phyloP scores from a whole-genome alignment of 2,113 vertebrate genomes.

The Sinocyclocheilus grahami region DNA sequence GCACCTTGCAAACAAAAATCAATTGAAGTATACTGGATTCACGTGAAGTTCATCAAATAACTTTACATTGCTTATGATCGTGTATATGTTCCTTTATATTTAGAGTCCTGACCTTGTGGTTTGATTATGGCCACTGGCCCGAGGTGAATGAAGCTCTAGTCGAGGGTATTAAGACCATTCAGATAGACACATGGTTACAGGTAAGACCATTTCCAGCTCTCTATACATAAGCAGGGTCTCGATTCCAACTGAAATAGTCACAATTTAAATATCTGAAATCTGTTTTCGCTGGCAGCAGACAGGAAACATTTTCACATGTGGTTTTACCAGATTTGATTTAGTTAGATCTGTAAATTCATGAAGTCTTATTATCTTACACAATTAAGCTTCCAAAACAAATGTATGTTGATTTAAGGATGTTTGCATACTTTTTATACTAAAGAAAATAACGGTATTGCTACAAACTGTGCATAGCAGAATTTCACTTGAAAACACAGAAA shows the following conservation, averaged over 20 bases:
- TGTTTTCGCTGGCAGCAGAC: not conserved
- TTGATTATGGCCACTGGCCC: conserved; percentile 98
- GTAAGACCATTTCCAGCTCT: conserved; percentile 65
- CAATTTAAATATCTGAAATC: not conserved
- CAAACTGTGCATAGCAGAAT: not conserved
- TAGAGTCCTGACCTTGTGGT: conserved; percentile 98
- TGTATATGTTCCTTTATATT: not conserved
- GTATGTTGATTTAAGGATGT: not conserved
- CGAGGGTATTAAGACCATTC: conserved; percentile 98
- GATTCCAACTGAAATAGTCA: not conserved
- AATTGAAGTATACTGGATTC: not conserved
- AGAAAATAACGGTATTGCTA: not conserved
- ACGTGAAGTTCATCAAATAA: not conserved
- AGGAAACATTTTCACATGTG: not conserved
- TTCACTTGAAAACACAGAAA: not conserved
- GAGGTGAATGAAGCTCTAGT: conserved; percentile 97
- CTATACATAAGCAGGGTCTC: not conserved
- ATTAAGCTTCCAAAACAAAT: not conserved
- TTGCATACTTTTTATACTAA: not conserved
- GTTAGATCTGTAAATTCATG: not conserved
- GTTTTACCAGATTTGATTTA: not conserved
- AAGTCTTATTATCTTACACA: not conserved
- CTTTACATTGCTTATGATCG: not conserved
- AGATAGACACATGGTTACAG: conserved; percentile 99
- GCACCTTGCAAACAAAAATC: not conserved